Percentiles rank a stretch among this genome's conserved stretches.
Conservation (phyloP, 2,888 invertebrate genomes). For the Anagyrus pseudococci region DNA sequence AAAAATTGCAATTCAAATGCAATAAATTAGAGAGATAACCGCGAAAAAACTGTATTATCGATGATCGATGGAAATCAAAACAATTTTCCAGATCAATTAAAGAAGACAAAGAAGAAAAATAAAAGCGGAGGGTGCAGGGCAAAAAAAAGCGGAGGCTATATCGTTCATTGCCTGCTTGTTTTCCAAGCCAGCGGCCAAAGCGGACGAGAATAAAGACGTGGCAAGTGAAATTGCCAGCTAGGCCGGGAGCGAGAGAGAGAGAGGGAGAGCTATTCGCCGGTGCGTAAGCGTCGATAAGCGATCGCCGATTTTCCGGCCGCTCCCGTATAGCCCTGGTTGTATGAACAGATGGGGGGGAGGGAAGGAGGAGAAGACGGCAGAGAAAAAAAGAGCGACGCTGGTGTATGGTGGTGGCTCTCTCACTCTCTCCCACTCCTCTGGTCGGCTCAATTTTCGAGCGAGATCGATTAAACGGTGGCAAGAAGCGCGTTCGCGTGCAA, state of each 20-base stretch:
- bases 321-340: slow-evolving; percentile 5
- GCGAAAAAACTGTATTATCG: no score
- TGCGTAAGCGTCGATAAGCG: slow-evolving; percentile 13
- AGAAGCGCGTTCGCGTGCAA: no score
- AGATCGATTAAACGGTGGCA: slow-evolving; percentile 57
- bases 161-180: background rate
- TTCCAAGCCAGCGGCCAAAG: slow-evolving; percentile 4
- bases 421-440: no score
- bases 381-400: background rate
- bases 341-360: background rate
- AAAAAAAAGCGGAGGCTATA: no score
- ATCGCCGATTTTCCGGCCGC: slow-evolving; percentile 21
- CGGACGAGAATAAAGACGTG: slow-evolving; percentile 15
- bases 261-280: background rate
- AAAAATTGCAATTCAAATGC: no score
- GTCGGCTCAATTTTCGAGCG: slow-evolving; percentile 48
- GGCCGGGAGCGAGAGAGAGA: no score
- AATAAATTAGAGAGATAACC: no score
- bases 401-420: no score
- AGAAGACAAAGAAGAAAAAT: no score
- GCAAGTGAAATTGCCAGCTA: slow-evolving; percentile 7
- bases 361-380: slow-evolving; percentile 10
- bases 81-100: no score
- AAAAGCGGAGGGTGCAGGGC: no score
- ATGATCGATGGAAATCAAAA: no score